Conservation (phyloP, 2,113 vertebrate genomes). For the Chloebia gouldiae region DNA sequence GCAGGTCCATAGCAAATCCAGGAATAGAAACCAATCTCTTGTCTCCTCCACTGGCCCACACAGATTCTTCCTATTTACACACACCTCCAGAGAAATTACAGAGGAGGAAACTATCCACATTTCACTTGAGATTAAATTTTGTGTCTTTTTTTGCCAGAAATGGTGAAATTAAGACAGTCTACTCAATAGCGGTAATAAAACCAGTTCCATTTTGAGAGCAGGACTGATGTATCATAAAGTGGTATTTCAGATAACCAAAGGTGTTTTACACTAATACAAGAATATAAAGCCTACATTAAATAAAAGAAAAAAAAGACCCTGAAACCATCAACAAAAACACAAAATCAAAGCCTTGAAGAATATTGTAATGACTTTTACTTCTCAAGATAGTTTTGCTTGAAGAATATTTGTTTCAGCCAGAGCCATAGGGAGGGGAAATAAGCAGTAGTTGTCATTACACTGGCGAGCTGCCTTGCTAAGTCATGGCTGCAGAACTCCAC, state of each 20-base stretch:
- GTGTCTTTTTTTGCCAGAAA: neutral
- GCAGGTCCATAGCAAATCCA: neutral
- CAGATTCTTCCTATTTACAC: neutral
- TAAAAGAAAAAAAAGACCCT: neutral
- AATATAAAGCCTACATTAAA: neutral
- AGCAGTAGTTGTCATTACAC: neutral
- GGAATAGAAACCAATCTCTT: neutral
- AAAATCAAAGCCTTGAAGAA: neutral
- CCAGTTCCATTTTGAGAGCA: neutral
- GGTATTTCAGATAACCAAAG: neutral
- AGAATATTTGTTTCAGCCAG: neutral
- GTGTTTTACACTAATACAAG: neutral
- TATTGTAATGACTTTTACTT: neutral
- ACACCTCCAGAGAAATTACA: constrained; percentile 11
- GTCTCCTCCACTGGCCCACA: neutral
- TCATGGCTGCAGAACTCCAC: constrained; percentile 3
- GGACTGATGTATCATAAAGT: neutral
- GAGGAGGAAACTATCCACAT: neutral
- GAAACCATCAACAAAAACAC: neutral
- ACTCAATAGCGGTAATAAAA: constrained; percentile 16
- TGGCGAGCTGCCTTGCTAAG: constrained; percentile 28
- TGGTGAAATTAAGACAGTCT: neutral
- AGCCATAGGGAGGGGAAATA: neutral
- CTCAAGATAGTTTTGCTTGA: neutral
- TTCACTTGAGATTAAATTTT: neutral